Percentiles rank a stretch among this genome's conserved stretches.
Conservation (phyloP, 2,113 vertebrate species). For the Tenrec ecaudatus region DNA sequence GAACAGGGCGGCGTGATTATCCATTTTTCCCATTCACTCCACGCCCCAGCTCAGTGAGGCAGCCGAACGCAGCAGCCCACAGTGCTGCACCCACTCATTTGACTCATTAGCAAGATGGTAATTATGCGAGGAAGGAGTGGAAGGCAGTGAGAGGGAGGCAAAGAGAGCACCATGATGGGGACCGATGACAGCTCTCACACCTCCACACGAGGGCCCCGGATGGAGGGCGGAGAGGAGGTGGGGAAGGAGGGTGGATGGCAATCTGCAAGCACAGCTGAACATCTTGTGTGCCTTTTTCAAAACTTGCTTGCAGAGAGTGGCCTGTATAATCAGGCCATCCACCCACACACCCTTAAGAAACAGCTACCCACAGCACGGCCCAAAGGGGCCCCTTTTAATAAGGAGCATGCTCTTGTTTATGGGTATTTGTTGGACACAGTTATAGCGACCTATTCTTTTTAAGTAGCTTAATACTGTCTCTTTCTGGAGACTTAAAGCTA, state of each 20-base stretch:
- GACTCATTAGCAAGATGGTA: constrained; percentile 65
- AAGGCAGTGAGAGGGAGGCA: constrained; percentile 44
- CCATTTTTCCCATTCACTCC: constrained; percentile 5
- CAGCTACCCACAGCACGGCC: not conserved
- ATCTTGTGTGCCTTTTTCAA: not conserved
- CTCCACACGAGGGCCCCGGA: not conserved
- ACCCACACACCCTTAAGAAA: constrained; percentile 16
- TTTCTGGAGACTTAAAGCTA: not conserved
- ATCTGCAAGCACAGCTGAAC: not conserved
- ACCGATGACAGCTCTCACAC: not conserved
- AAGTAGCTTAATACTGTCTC: not conserved
- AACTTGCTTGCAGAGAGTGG: constrained; percentile 41
- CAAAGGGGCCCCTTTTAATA: constrained; percentile 26
- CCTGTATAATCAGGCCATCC: constrained; percentile 4
- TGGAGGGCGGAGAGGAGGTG: not conserved
- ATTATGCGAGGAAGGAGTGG: constrained; percentile 29
- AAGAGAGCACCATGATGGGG: not conserved
- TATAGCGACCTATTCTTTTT: not conserved
- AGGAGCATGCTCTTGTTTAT: not conserved
- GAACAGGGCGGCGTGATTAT: not conserved
- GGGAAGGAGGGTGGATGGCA: not conserved
- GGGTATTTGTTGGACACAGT: not conserved
- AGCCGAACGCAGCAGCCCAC: constrained; percentile 21
- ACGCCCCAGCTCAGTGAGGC: not conserved
- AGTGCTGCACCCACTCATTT: not conserved